These are phyloP conservation scores for Enteromius fasciolatus DNA, from an alignment of 2,797 vertebrate genomes.

Conservation along the genomic window DNA sequence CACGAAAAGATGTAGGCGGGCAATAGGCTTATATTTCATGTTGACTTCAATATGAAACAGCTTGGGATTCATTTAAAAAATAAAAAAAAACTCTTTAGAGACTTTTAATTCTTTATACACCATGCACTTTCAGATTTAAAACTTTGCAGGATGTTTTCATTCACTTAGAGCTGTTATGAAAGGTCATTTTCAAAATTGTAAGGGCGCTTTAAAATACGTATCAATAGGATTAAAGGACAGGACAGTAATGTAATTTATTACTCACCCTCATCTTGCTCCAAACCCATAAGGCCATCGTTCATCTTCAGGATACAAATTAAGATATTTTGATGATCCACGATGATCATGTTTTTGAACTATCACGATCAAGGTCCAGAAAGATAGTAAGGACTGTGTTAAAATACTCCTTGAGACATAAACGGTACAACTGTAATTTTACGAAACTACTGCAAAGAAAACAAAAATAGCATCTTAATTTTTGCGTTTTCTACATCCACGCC, in stretches of 20 bases:
- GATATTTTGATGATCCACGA: neutral
- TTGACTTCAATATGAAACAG: too few species aligned
- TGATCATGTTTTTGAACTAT: too few species aligned
- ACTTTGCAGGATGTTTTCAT: too few species aligned
- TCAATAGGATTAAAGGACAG: neutral
- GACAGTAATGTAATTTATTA: neutral
- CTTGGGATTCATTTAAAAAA: too few species aligned
- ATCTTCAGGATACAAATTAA: neutral
- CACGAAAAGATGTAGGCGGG: too few species aligned
- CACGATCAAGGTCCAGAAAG: neutral
- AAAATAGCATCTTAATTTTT: neutral
- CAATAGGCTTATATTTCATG: too few species aligned
- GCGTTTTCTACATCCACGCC: neutral
- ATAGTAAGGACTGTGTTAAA: neutral
- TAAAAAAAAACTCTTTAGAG: too few species aligned
- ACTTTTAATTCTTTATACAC: too few species aligned
- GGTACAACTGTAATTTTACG: neutral
- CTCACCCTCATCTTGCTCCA: neutral
- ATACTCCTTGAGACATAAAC: neutral
- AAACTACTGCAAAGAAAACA: neutral
- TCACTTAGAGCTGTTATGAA: too few species aligned
- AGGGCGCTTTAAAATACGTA: neutral
- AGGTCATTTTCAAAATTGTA: too few species aligned
- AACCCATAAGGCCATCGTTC: neutral
- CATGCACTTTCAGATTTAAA: too few species aligned